Evolutionary conservation across 2,113 vertebrate species (phyloP), one percentile per base, ranked within the genome.

Genomic region (Corythaeola cristata): DNA sequence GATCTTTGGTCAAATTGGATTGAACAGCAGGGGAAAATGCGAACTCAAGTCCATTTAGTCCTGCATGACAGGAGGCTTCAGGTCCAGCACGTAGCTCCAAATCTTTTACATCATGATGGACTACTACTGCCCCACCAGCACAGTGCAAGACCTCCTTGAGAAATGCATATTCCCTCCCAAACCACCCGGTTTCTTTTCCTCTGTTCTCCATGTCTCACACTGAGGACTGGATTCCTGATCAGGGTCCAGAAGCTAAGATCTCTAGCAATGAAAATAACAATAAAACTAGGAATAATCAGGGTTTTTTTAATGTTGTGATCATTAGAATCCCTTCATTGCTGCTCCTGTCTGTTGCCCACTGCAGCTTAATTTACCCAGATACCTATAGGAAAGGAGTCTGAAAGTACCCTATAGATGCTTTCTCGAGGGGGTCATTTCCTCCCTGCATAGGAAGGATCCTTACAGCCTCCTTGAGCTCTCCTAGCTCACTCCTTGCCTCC

Each of bases 401-500:
- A 63, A 41, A 75, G 74, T 37, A 92, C 50, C 63, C 85, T 58
- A n/a, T 15, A 83, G 64, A n/a, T 74, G 24, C 35, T 85, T 90
- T 75, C 55, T 56, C 0, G 0, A 90, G 66, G 79, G 82, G 21
- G 45, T 86, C 13, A 4, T 33, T 58, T 47, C 19, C 18, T 22
- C 17, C 14, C 58, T 56, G 73, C 58, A 55, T 1, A 66, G 64
- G 81, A 85, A 68, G 62, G 55, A 76, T 89, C 69, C 90, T 96
- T 58, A 26, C 63, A 81, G 41, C 37, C 56, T 71, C 77, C 45
- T 76, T 88, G 84, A 2, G 3, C 88, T 84, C 91, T 89, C 91
- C 88, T 77, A 62, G 91, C 73, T 77, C 7, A 52, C 83, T 95
- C 82, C 95, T 96, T 13, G 5, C 94, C 93, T 95, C 87, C 93